Conservation (phyloP, 37 sponge, comb jelly and placozoan species). For the Eunapius fragilis region DNA sequence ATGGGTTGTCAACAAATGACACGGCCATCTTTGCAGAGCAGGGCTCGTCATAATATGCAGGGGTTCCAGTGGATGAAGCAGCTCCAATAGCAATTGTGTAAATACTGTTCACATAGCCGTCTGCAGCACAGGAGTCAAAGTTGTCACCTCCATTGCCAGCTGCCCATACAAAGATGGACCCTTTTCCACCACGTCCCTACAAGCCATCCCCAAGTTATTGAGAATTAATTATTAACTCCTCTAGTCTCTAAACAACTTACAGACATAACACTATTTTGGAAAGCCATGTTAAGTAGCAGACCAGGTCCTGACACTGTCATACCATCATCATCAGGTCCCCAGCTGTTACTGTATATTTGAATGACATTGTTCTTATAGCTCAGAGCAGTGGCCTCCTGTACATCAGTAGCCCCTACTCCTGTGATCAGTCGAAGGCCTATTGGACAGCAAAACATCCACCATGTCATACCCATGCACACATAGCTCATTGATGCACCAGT, state of each 20-base stretch:
- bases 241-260: conserved; percentile 10
- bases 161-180: conserved; percentile 70
- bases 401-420: conserved; percentile 69
- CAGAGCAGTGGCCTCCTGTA: conserved; percentile 74
- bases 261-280: conserved; percentile 46
- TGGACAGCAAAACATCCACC: too few species aligned
- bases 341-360: conserved; percentile 89
- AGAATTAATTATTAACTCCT: too few species aligned
- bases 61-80: conserved; percentile 49
- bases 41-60: conserved; percentile 81
- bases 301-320: conserved; percentile 84
- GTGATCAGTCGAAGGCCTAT: conserved; percentile 85
- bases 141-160: conserved; percentile 19
- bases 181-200: conserved; percentile 76
- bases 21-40: conserved; percentile 80
- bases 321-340: conserved; percentile 91
- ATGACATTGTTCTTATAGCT: conserved; percentile 63
- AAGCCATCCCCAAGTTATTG: neutral
- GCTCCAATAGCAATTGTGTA: conserved; percentile 85
- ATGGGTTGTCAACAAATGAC: conserved; percentile 40
- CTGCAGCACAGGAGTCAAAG: conserved; percentile 80
- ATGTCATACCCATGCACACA: too few species aligned
- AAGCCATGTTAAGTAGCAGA: conserved; percentile 43
- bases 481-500: too few species aligned
- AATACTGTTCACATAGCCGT: conserved; percentile 94